phyloP scores from a whole-genome alignment of 2,797 vertebrate genomes.

The Cephalopachus bancanus region DNA sequence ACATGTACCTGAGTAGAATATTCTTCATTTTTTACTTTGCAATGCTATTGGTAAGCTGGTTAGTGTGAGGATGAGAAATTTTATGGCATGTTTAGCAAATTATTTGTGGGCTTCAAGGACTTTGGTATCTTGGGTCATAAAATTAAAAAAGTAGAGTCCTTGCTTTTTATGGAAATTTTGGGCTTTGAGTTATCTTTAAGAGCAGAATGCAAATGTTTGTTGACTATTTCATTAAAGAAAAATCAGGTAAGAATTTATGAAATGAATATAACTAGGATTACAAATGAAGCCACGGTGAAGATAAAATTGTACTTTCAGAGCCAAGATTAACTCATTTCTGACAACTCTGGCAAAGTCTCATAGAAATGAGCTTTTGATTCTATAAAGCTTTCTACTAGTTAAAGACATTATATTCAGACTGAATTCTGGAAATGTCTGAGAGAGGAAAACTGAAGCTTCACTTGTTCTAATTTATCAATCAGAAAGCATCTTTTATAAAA shows the following conservation, averaged over 20 bases:
- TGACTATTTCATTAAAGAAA: conserved; percentile 40
- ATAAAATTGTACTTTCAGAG: conserved; percentile 21
- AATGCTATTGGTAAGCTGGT: neutral
- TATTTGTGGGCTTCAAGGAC: neutral
- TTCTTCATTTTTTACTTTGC: neutral
- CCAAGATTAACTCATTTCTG: conserved; percentile 15
- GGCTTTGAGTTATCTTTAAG: neutral
- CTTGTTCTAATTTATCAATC: conserved; percentile 18
- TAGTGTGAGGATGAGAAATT: neutral
- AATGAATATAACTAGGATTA: neutral
- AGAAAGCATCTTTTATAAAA: neutral
- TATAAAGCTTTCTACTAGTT: neutral
- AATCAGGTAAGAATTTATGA: conserved; percentile 21
- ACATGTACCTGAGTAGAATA: neutral
- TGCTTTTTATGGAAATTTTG: conserved; percentile 38
- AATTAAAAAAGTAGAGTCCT: neutral
- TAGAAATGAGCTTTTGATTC: neutral
- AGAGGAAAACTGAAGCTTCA: neutral
- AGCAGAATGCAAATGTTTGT: conserved; percentile 48
- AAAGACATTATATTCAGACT: neutral
- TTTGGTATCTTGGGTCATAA: conserved; percentile 18
- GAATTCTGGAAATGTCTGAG: conserved; percentile 30
- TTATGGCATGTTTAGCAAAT: conserved; percentile 31
- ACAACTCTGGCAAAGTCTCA: conserved; percentile 15
- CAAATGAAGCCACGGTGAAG: conserved; percentile 19